These are phyloP conservation scores for Eubucco bourcierii DNA, from an alignment of 2,113 vertebrate genomes.

Conservation along the genomic window DNA sequence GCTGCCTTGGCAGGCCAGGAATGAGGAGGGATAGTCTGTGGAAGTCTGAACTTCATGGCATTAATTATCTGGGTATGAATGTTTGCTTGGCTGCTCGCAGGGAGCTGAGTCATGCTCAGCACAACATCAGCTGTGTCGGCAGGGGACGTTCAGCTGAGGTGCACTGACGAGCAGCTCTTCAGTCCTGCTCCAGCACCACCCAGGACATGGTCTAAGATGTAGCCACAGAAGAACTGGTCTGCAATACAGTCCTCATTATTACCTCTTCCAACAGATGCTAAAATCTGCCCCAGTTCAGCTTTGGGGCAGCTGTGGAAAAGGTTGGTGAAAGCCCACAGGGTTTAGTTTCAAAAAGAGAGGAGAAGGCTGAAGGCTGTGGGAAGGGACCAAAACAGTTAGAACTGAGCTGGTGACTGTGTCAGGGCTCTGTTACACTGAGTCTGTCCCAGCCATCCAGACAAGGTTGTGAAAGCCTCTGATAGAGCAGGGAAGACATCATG, in stretches of 20 bases:
- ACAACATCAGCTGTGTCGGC: not conserved
- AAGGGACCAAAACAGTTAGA: not conserved
- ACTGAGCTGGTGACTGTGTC: not conserved
- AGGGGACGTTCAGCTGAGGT: not conserved
- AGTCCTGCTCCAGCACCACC: not conserved
- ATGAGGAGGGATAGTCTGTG: not conserved
- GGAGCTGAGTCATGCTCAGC: not conserved
- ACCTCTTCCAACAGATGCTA: not conserved
- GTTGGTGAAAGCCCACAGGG: fast-evolving
- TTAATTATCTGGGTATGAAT: not conserved
- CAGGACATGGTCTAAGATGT: not conserved
- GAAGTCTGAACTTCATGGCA: not conserved
- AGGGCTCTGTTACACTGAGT: not conserved
- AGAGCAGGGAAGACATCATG: not conserved
- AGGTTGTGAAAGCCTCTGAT: not conserved
- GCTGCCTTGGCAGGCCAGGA: not conserved
- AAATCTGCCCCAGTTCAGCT: not conserved
- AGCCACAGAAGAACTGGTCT: not conserved
- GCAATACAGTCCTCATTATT: not conserved
- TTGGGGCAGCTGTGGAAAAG: not conserved
- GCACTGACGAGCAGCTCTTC: not conserved
- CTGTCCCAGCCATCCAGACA: not conserved
- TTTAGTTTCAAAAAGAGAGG: not conserved
- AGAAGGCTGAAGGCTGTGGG: not conserved
- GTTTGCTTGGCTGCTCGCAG: not conserved